A percentile compares a stretch with the other conserved stretches of the same genome.
Evolutionary conservation across 2,797 vertebrate genomes (phyloP).

Genomic region (Ctenopoma multispine): DNA sequence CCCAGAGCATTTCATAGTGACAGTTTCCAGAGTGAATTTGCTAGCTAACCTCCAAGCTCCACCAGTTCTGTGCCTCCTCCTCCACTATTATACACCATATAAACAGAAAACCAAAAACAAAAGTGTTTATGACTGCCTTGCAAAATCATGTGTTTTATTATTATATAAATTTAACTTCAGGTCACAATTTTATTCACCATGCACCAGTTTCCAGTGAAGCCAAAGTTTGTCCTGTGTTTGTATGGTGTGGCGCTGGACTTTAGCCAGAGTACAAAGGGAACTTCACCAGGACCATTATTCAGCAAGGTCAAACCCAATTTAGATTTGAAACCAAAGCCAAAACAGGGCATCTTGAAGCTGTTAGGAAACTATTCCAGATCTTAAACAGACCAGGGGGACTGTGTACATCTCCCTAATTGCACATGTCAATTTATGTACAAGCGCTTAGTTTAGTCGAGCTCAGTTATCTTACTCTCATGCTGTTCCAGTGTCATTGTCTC

Average conservation of each 20-base stretch:
- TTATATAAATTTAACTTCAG: conserved; percentile 45
- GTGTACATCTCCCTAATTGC: conserved; percentile 82
- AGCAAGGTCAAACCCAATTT: conserved; percentile 78
- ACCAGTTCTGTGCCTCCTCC: conserved; percentile 60
- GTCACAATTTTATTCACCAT: conserved; percentile 55
- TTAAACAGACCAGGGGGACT: conserved; percentile 81
- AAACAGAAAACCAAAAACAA: conserved; percentile 77
- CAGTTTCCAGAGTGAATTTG: conserved; percentile 60
- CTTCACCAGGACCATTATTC: conserved; percentile 75
- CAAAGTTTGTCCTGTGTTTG: conserved; percentile 44
- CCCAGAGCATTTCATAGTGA: conserved; percentile 54
- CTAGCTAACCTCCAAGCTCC: conserved; percentile 56
- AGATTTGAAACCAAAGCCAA: conserved; percentile 76
- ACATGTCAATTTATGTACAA: conserved; percentile 83
- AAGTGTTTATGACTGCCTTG: conserved; percentile 67
- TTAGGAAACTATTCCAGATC: conserved; percentile 83
- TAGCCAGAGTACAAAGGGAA: conserved; percentile 68
- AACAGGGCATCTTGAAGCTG: conserved; percentile 83
- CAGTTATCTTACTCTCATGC: conserved; percentile 51
- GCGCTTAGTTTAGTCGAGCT: conserved; percentile 77
- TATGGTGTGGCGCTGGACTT: conserved; percentile 54
- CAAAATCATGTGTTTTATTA: conserved; percentile 46
- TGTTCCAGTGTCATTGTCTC: conserved; percentile 34
- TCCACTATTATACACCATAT: conserved; percentile 57
- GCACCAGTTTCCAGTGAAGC: conserved; percentile 57